phyloP scores from a whole-genome alignment of 2,113 vertebrate genomes.

The Platycercus adscitus region DNA sequence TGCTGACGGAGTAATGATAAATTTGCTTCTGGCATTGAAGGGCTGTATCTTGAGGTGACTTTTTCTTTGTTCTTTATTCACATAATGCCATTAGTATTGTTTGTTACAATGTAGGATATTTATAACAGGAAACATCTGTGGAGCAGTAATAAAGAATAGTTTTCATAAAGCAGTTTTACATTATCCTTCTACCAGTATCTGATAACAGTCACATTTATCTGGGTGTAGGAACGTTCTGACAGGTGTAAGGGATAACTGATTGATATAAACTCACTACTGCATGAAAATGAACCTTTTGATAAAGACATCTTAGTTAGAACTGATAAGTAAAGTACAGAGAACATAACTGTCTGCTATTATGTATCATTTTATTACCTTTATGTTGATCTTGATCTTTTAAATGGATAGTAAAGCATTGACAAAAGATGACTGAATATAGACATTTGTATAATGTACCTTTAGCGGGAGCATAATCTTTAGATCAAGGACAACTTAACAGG shows the following conservation, averaged over 20 bases:
- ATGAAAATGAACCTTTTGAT: conserved; percentile 87
- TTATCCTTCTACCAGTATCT: conserved; percentile 87
- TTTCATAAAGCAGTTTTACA: conserved; percentile 73
- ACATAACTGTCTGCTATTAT: conserved; percentile 79
- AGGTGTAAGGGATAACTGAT: conserved; percentile 86
- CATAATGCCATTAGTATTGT: conserved; percentile 81
- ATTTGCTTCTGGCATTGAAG: conserved; percentile 73
- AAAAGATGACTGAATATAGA: conserved; percentile 71
- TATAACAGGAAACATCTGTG: conserved; percentile 85
- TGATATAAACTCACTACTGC: conserved; percentile 86
- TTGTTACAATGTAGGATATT: conserved; percentile 79
- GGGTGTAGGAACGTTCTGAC: conserved; percentile 84
- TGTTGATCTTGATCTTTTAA: conserved; percentile 83
- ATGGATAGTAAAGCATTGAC: conserved; percentile 71
- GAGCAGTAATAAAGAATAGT: conserved; percentile 77
- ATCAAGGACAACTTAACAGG: conserved; percentile 72
- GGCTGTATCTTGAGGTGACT: conserved; percentile 71
- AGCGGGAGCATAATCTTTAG: conserved; percentile 61
- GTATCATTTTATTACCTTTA: conserved; percentile 85
- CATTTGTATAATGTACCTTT: conserved; percentile 72
- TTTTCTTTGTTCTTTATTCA: conserved; percentile 79
- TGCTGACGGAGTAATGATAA: conserved; percentile 65
- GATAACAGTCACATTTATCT: conserved; percentile 87
- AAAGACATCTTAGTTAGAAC: conserved; percentile 83
- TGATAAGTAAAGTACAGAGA: conserved; percentile 84